These are phyloP conservation scores for Notoglanidium macrostoma DNA, from an alignment of 2,797 vertebrate species.

Conservation along the genomic window DNA sequence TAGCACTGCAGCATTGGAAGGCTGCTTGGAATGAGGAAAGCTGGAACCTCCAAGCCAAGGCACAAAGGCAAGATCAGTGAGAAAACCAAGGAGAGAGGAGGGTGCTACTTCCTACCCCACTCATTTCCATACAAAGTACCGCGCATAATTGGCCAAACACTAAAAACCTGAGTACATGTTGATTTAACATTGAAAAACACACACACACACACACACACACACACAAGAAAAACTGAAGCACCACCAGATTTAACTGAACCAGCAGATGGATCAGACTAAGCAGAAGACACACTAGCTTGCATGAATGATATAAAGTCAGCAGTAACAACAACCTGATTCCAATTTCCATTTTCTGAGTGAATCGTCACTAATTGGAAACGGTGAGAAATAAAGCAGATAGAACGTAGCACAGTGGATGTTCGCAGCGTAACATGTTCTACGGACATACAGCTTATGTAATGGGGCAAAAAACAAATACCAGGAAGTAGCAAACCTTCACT, in stretches of 20 bases:
- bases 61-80: not conserved
- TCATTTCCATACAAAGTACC: conserved; percentile 20
- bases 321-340: conserved; percentile 20
- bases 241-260: not conserved
- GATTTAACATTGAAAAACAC: not conserved
- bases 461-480: not conserved
- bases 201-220: not conserved
- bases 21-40: conserved; percentile 33
- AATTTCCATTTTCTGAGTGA: conserved; percentile 44
- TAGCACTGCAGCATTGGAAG: conserved; percentile 31
- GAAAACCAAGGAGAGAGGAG: not conserved
- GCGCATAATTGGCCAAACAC: not conserved
- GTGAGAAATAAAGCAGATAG: conserved; percentile 48
- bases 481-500: not conserved
- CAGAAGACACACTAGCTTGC: not conserved
- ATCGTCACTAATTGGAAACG: conserved; percentile 42
- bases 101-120: not conserved
- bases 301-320: not conserved
- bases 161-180: conserved; percentile 1
- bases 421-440: conserved; percentile 36
- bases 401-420: conserved; percentile 40
- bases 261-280: not conserved
- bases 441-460: not conserved
- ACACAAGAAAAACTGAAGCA: not conserved
- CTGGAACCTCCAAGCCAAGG: conserved; percentile 29